Conservation (phyloP, 2,888 invertebrate genomes). For the Rhagium mordax region DNA sequence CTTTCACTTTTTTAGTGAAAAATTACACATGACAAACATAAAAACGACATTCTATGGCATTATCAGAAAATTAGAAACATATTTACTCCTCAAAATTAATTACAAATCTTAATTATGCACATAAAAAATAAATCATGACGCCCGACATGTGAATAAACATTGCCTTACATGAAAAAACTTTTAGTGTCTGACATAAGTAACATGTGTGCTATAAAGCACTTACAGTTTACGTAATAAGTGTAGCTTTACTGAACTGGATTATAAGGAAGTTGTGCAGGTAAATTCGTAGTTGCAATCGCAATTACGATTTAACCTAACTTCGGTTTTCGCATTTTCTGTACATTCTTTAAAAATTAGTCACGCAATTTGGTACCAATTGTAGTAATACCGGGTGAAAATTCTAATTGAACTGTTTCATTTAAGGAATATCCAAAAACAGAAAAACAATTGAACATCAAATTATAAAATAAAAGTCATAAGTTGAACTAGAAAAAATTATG, state of each 20-base stretch:
- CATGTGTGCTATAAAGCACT: neutral
- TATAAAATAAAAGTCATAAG: too few relatives aligned
- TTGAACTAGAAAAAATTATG: too few relatives aligned
- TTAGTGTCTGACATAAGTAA: slow-evolving; percentile 12
- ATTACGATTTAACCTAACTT: too few relatives aligned
- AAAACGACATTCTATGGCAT: neutral
- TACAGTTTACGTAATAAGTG: slow-evolving; percentile 9
- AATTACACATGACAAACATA: neutral
- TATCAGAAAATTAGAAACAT: neutral
- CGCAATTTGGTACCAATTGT: too few relatives aligned
- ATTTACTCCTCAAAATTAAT: neutral
- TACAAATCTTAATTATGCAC: neutral
- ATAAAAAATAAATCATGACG: slow-evolving; percentile 19
- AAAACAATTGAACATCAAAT: too few relatives aligned
- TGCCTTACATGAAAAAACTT: slow-evolving; percentile 5
- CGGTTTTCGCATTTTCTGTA: too few relatives aligned
- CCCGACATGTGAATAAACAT: neutral
- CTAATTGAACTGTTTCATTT: too few relatives aligned
- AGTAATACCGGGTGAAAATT: too few relatives aligned
- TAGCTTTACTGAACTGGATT: neutral
- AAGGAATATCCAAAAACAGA: too few relatives aligned
- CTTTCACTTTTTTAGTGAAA: neutral
- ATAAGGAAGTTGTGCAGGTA: too few relatives aligned
- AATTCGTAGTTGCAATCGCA: too few relatives aligned
- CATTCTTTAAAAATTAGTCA: too few relatives aligned